Conservation (phyloP, 1,140 invertebrate genomes). For the Matsumurasca onukii region DNA sequence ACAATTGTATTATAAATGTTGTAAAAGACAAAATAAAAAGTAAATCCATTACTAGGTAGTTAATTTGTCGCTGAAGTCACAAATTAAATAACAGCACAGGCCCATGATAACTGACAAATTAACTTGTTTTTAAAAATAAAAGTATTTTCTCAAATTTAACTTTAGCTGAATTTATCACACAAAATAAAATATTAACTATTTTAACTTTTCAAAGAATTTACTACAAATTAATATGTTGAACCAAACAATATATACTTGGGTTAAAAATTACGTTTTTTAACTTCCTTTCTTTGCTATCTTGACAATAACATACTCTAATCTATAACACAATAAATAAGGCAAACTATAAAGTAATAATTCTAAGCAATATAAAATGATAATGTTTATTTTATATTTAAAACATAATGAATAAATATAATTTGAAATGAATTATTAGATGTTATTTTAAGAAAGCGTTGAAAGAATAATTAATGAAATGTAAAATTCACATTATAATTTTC, state of each 20-base stretch:
- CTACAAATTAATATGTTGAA: too few relatives aligned
- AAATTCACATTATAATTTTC: not conserved
- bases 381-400: not conserved
- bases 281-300: too few relatives aligned
- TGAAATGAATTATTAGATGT: not conserved
- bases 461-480: not conserved
- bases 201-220: too few relatives aligned
- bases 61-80: not conserved
- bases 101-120: not conserved
- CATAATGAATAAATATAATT: not conserved
- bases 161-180: too few relatives aligned
- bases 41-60: not conserved
- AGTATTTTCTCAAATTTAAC: too few relatives aligned
- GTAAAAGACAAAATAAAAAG: not conserved
- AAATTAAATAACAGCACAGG: not conserved
- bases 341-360: not conserved
- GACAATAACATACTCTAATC: too few relatives aligned
- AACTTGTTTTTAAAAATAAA: too few relatives aligned
- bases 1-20: not conserved
- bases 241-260: too few relatives aligned
- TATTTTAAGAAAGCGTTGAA: too few relatives aligned
- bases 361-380: not conserved
- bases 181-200: too few relatives aligned
- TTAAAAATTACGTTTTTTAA: too few relatives aligned
- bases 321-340: conserved; percentile 1